Evolutionary conservation across 2,797 vertebrate species (phyloP), one percentile per base, ranked within the genome.

Genomic region (Phoebastria nigripes): DNA sequence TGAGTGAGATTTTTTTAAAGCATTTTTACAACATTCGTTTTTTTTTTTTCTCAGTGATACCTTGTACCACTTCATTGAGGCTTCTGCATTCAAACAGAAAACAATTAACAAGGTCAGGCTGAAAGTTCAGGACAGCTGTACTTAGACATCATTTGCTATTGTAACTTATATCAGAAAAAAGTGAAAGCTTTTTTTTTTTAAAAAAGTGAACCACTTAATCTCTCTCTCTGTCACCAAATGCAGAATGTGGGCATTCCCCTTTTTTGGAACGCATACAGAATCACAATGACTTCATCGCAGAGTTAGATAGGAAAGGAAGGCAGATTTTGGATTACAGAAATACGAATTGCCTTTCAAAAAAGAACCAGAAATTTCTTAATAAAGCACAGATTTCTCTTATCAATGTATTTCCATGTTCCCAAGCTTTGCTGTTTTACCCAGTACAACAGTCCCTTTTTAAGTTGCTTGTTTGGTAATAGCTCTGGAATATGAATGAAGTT

Each of bases 91-190:
- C 54, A 66, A 77, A 76, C 24, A 66, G 29, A 67, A 65, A 82
- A 56, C 35, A 83, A 58, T 52, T 82, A 77, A 29, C 20, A 85
- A 62, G 51, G 33, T 72, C 62, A 85, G 22, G 35, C 11, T 72
- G 62, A 62, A 82, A 93, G 49, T 67, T 91, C 8, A 47, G 26
- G 69, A 74, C 61, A 82, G 31, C n/a, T 89, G 10, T n/a, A 81
- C 31, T 63, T 63, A 21, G 20, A 59, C 7, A 66, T 31, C 4
- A 37, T 29, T 51, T 51, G 14, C 26, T 82, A 44, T 16, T 63
- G 13, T 31, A 83, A 74, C 31, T 58, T 44, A 31, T 31, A 62
- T 37, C 1, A 62, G 35, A 49, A 90, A 61, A 52, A 59, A 59
- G 28, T 5, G 10, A 54, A 82, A 74, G 28, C 0, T 61, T 51